A percentile compares a stretch with the other conserved stretches of the same genome.
phyloP scores from a whole-genome alignment of 2,888 invertebrate species.

The Syrista parreyssii region DNA sequence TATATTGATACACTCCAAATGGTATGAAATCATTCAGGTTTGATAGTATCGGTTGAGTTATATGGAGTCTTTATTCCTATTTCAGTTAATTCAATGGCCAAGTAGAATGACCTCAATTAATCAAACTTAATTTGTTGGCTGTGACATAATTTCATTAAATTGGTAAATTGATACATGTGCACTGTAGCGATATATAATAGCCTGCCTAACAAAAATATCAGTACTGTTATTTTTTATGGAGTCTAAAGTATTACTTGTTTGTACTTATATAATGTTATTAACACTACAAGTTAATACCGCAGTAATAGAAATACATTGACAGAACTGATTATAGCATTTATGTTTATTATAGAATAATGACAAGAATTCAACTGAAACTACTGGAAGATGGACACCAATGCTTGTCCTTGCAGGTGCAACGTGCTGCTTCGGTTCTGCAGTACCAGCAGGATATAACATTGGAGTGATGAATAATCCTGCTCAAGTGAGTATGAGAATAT shows the following conservation, averaged over 20 bases:
- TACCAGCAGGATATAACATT: slow-evolving; percentile 87
- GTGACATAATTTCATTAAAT: neutral
- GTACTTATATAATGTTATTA: neutral
- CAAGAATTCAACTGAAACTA: slow-evolving; percentile 38
- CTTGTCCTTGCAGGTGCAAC: slow-evolving; percentile 77
- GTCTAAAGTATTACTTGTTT: too few relatives aligned
- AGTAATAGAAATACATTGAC: neutral
- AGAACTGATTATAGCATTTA: neutral
- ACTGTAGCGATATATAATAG: neutral
- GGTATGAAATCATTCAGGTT: neutral
- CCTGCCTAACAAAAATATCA: neutral
- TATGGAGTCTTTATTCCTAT: neutral
- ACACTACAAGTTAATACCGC: neutral
- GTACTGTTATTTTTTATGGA: neutral
- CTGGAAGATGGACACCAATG: slow-evolving; percentile 74
- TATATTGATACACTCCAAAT: neutral
- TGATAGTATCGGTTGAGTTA: neutral
- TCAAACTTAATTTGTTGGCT: neutral
- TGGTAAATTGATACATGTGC: neutral
- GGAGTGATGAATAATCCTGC: slow-evolving; percentile 89
- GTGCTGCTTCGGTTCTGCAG: slow-evolving; percentile 81
- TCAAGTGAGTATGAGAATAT: slow-evolving; percentile 69
- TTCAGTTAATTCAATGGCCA: neutral
- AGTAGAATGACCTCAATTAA: neutral
- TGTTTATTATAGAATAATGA: neutral